Evolutionary conservation across 2,888 invertebrate species (phyloP).

Genomic region (Drosophila meridionalis): DNA sequence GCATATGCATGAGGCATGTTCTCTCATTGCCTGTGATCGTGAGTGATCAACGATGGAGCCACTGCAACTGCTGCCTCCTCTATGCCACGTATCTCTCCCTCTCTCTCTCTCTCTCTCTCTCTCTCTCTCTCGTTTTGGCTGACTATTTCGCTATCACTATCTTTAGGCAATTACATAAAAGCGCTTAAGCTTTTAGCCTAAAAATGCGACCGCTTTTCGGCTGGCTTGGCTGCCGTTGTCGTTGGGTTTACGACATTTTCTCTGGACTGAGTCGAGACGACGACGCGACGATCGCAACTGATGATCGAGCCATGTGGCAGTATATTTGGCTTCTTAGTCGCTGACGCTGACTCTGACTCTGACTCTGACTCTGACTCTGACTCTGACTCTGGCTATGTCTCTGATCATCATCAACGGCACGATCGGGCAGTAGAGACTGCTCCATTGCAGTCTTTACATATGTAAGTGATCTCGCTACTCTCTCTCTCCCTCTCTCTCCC

Average conservation of each 20-base stretch:
- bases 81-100: not conserved
- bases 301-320: constrained; percentile 57
- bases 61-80: constrained; percentile 3
- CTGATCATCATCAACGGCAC: constrained; percentile 72
- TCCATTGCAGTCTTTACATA: constrained; percentile 55
- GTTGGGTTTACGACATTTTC: constrained; percentile 63
- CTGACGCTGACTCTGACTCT: constrained; percentile 3
- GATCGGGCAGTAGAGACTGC: constrained; percentile 54
- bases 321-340: constrained; percentile 28
- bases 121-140: not conserved
- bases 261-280: constrained; percentile 34
- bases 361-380: too few relatives aligned
- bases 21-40: constrained; percentile 27
- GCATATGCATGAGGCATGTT: constrained; percentile 15
- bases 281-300: constrained; percentile 44
- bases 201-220: constrained; percentile 53
- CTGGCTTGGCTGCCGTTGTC: constrained; percentile 21
- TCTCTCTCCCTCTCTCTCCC: constrained; percentile 7
- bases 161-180: constrained; percentile 76
- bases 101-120: not conserved
- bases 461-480: constrained; percentile 43
- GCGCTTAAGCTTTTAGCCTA: constrained; percentile 68
- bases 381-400: constrained; percentile 14
- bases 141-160: constrained; percentile 48
- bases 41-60: constrained; percentile 37